Percentiles rank a stretch among this genome's conserved stretches.
These are phyloP conservation scores for Drosophila seguyi DNA, from an alignment of 1,140 invertebrate species.

Conservation along the genomic window DNA sequence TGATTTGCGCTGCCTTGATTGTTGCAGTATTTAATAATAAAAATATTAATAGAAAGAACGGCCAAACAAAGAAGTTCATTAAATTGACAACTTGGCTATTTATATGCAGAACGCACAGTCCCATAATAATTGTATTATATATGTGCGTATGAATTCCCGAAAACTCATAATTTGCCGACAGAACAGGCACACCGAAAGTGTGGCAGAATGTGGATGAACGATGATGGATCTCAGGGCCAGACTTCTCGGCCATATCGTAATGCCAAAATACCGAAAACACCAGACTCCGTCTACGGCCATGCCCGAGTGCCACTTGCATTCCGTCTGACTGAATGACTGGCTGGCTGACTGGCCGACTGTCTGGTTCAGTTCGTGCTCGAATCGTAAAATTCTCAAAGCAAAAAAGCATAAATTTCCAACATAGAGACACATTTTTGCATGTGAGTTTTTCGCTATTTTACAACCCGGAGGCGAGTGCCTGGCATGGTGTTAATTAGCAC, in stretches of 20 bases:
- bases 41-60: conserved; percentile 25
- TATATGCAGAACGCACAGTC: conserved; percentile 20
- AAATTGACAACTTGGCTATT: conserved; percentile 62
- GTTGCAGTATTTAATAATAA: conserved; percentile 49
- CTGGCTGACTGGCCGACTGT: background rate
- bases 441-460: conserved; percentile 48
- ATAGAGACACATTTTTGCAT: conserved; percentile 46
- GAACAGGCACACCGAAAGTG: conserved; percentile 28
- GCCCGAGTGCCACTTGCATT: conserved; percentile 49
- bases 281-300: conserved; percentile 46
- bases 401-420: conserved; percentile 53
- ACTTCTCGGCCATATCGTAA: conserved; percentile 19
- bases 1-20: conserved; percentile 48
- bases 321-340: conserved; percentile 8
- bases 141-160: conserved; percentile 3
- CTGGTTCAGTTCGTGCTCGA: conserved; percentile 36
- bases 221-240: conserved; percentile 32
- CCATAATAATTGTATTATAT: conserved; percentile 20
- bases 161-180: conserved; percentile 19
- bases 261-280: conserved; percentile 10
- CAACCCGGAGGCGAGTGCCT: conserved; percentile 31
- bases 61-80: conserved; percentile 56
- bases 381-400: conserved; percentile 43
- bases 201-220: conserved; percentile 19
- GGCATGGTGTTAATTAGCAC: conserved; percentile 69